phyloP scores from a whole-genome alignment of 2,888 invertebrate genomes.

The Dione vanillae region DNA sequence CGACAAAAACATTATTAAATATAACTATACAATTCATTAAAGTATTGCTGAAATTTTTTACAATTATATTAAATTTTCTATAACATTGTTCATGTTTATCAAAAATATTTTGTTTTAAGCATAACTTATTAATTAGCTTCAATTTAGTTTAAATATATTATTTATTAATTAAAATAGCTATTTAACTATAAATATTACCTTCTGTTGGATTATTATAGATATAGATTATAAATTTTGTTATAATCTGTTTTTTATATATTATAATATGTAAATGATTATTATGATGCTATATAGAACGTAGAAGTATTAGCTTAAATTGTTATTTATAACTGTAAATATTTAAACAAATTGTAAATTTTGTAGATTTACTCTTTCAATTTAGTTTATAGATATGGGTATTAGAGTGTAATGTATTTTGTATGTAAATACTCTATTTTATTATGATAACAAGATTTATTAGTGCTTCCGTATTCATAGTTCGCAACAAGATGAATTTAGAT shows the following conservation, averaged over 20 bases:
- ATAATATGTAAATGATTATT: slow-evolving; percentile 1
- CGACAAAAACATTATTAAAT: slow-evolving; percentile 7
- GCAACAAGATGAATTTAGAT: neutral
- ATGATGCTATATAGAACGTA: slow-evolving; percentile 11
- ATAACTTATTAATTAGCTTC: neutral
- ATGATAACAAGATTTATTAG: slow-evolving; percentile 65
- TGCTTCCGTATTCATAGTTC: slow-evolving; percentile 64
- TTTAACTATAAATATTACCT: slow-evolving; percentile 4
- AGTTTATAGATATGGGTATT: slow-evolving; percentile 39
- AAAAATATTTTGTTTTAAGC: neutral
- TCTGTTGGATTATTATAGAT: neutral
- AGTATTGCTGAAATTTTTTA: neutral
- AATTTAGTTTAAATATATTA: slow-evolving; percentile 1
- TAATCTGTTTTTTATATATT: neutral
- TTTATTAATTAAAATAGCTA: neutral
- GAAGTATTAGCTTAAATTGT: slow-evolving; percentile 8
- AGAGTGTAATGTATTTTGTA: slow-evolving; percentile 37
- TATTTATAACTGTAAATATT: slow-evolving; percentile 5
- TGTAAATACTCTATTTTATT: slow-evolving; percentile 57
- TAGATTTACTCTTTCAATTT: slow-evolving; percentile 30
- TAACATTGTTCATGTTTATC: neutral
- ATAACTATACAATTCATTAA: neutral
- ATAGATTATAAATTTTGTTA: slow-evolving; percentile 7
- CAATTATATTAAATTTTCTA: neutral
- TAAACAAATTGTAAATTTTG: slow-evolving; percentile 21